Evolutionary conservation across 2,888 invertebrate species (phyloP).

Genomic region (Heliconius sara): DNA sequence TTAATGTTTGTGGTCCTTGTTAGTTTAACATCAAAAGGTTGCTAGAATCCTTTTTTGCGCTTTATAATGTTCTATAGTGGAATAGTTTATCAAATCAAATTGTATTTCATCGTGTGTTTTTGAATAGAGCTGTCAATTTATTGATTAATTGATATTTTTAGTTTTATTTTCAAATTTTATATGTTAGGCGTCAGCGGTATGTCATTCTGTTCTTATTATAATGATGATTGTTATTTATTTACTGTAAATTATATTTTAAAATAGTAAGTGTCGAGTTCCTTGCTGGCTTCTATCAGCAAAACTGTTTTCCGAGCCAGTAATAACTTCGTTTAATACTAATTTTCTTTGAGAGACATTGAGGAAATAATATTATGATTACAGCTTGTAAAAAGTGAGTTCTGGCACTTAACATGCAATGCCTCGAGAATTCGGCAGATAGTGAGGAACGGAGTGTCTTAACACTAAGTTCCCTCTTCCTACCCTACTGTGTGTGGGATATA

Average conservation of each 20-base stretch:
- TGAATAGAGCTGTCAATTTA: neutral
- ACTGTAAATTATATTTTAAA: neutral
- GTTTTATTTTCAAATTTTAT: neutral
- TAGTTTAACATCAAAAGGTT: constrained; percentile 10
- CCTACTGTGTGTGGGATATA: too few species aligned
- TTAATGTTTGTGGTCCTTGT: constrained; percentile 28
- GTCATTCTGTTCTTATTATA: too few species aligned
- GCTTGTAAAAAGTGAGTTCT: too few species aligned
- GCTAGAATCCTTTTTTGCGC: neutral
- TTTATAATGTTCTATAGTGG: constrained; percentile 1
- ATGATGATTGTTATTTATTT: neutral
- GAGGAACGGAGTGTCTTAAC: too few species aligned
- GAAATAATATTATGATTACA: too few species aligned
- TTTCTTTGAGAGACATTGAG: too few species aligned
- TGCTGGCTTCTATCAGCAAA: neutral
- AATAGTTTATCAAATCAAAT: neutral
- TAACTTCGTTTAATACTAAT: too few species aligned
- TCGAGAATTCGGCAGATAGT: too few species aligned
- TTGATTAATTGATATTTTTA: neutral
- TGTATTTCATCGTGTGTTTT: neutral
- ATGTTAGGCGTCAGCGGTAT: neutral
- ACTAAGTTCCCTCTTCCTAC: too few species aligned
- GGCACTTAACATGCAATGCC: too few species aligned
- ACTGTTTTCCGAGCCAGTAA: too few species aligned
- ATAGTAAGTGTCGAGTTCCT: neutral